Base-by-base conservation (phyloP, 1,140 invertebrate species). In the Vanessa tameamea region DNA sequence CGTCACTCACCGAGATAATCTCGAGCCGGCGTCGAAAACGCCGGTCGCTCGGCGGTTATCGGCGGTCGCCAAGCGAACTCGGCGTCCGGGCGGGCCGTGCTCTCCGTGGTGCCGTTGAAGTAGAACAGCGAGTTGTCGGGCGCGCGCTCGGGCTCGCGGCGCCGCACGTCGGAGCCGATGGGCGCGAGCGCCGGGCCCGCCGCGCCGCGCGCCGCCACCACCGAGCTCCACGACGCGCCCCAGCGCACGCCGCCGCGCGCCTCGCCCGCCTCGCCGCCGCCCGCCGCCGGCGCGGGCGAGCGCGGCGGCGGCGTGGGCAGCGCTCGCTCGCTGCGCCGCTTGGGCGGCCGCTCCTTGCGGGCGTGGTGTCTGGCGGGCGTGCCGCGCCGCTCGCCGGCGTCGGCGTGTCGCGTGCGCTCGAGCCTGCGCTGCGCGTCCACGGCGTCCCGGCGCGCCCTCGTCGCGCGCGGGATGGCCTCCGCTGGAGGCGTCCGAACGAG, bases 71-170 rank as follows among this genome's bases (percentile, higher is more conserved):
- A 78, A 9, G 73, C 47, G 71, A 77, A 73, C 50, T 77, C 77
- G 37, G 75, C 76, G 59, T 85, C 86, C 0, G 98, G 98, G 68
- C 98, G 94, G 0, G 95, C 94, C 47, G 98, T 86, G 8, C 67
- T 48, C 65, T 72, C 75, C 31, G 76, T 59, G 26, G 77, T 79
- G 23, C 81, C 83, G 76, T 86, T 87, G 79, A 83, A 88, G 80
- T 85, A 87, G 81, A 88, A 88, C 69, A 88, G 76, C 43, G 84
- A 85, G 78, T 85, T 76, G 77, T 82, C 81, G 61, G 75, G 53
- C n/a, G 77, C 71, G 64, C 78, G 82, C 71, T 72, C 81, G 8
- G 79, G 68, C 64, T 78, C 81, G 65, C 80, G 78, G 8, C 81
- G 78, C n/a, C 81, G 81, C 64, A 82, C 83, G 78, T 83, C 81